Percentiles rank a stretch among this genome's conserved stretches.
Conservation (phyloP, 2,888 invertebrate genomes). For the Acleris holmiana region DNA sequence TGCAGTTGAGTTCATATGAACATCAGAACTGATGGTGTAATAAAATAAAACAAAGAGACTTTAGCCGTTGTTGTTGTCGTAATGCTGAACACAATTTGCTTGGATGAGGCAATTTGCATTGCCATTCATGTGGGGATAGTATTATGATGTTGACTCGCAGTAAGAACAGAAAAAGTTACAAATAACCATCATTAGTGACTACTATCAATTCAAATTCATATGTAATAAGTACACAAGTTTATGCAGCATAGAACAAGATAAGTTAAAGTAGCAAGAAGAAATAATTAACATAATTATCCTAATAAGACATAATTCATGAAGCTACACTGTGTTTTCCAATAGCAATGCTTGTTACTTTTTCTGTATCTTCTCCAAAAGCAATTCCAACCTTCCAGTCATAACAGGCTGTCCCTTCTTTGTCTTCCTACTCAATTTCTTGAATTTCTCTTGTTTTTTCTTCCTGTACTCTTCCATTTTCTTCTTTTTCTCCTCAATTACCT, state of each 20-base stretch:
- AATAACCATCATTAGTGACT: neutral
- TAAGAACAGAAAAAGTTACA: neutral
- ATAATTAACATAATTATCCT: no score
- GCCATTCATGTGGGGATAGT: slow-evolving; percentile 14
- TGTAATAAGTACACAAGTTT: no score
- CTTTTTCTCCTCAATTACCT: slow-evolving; percentile 83
- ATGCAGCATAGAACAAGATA: no score
- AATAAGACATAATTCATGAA: no score
- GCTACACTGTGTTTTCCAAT: neutral
- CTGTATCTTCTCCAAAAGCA: slow-evolving; percentile 91
- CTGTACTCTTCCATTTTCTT: slow-evolving; percentile 87
- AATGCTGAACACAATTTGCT: slow-evolving; percentile 16
- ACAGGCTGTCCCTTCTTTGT: slow-evolving; percentile 93
- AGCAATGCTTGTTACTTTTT: slow-evolving; percentile 45
- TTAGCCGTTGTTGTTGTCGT: neutral
- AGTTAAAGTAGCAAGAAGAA: no score
- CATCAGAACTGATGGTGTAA: slow-evolving; percentile 5
- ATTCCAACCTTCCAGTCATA: slow-evolving; percentile 92
- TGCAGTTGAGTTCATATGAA: neutral
- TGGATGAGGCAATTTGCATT: slow-evolving; percentile 20
- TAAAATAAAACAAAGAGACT: slow-evolving; percentile 19
- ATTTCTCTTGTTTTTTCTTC: slow-evolving; percentile 87
- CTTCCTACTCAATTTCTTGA: slow-evolving; percentile 89
- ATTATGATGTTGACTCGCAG: neutral
- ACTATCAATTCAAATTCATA: no score